A percentile compares a stretch with the other conserved stretches of the same genome.
These are phyloP conservation scores for Centropus bengalensis DNA, from an alignment of 2,113 vertebrate species.

Conservation along the genomic window DNA sequence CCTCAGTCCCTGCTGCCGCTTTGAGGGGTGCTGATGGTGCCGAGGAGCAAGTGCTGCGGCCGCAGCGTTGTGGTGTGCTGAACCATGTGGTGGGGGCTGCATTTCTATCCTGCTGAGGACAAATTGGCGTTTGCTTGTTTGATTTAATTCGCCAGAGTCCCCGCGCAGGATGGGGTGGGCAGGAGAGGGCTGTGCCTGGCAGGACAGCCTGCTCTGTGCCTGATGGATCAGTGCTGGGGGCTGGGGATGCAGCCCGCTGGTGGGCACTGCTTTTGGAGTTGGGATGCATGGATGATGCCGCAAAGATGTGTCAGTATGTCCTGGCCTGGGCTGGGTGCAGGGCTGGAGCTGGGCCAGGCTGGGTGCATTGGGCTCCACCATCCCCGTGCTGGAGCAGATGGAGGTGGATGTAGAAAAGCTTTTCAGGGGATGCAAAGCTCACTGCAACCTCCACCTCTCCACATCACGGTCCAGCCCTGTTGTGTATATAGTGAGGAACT, in stretches of 20 bases:
- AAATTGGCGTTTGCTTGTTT: neutral
- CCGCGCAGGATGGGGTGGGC: neutral
- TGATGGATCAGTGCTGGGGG: rapidly evolving
- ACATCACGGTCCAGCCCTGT: rapidly evolving
- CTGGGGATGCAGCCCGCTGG: neutral
- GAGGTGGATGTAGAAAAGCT: neutral
- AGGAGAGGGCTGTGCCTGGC: neutral
- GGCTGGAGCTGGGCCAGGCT: neutral
- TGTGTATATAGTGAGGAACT: rapidly evolving
- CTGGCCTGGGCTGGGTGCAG: neutral
- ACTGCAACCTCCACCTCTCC: neutral
- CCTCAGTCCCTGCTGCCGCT: neutral
- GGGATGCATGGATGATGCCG: neutral
- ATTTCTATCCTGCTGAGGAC: rapidly evolving
- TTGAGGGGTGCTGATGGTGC: rapidly evolving
- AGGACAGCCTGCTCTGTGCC: neutral
- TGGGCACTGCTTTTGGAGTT: too few species aligned
- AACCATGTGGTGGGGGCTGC: neutral
- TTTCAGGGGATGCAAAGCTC: neutral
- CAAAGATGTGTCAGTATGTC: neutral
- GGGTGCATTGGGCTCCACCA: rapidly evolving
- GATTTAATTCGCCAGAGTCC: neutral
- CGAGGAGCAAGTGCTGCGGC: neutral
- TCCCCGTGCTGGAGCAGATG: rapidly evolving
- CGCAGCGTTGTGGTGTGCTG: rapidly evolving